Base-by-base conservation (phyloP, 2,113 vertebrate species). In the Lutjanus erythropterus region DNA sequence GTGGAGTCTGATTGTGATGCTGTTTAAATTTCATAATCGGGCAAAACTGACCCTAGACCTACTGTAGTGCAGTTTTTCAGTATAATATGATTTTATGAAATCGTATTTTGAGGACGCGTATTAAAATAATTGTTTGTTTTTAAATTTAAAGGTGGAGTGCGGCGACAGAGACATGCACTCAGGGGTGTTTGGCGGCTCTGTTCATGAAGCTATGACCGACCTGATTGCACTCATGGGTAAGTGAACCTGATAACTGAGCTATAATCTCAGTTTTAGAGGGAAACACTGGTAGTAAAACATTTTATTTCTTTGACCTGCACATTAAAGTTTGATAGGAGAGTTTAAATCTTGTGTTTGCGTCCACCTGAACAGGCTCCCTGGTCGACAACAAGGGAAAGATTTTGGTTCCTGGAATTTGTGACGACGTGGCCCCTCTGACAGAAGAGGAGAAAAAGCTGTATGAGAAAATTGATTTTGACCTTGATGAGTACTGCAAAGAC, bases 141-240 rank as follows among this genome's bases (percentile, higher is more conserved):
- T 44, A 0, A 35, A 16, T 83, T 1, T 85, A 93, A 71, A 93
- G 98, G 94, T 99, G 88, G 94, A 96, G 53, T 96, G 97, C 29
- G 88, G 91, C 59, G 92, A 76, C 55, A 98, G 94, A 84, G 98
- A 99, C 85, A 96, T 99, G 16, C 98, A 99, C 83, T 99, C 98
- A 0, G 98, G 98, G 0, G 97, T 99, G 71, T 98, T 99, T 47
- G 98, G 98, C 2, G 98, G 98, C 3, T 98, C 97, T 0, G 96
- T 99, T 15, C 95, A 99, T 6, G 97, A 99, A 84, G 97, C 97
- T 69, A 99, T 99, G 98, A 97, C 96, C 0, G 98, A 99, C 85
- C 96, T 99, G 49, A 95, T 99, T 42, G 8, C 91, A 44, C 89
- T 99, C 19, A 97, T 99, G 97, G 96, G 98, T 94, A 93, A 96